Evolutionary conservation across 2,888 invertebrate species (phyloP), one percentile per base, ranked within the genome.

Genomic region (Boloria euphrosyne): DNA sequence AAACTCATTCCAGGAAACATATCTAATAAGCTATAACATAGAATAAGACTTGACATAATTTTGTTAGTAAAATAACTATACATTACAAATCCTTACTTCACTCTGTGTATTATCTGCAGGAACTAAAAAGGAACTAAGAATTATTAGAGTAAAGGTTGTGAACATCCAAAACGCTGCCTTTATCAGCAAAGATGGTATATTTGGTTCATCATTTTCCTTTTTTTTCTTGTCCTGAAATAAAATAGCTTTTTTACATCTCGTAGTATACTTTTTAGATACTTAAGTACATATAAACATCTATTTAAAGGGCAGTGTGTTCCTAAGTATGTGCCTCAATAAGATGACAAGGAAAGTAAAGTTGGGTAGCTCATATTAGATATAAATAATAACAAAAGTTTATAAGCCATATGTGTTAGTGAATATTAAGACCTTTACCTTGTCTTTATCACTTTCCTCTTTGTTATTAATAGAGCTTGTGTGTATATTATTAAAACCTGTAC

Each of bases 1-100:
- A 91, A 99, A 99, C 88, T 99, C 98, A 87, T 98, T 98, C 99
- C 99, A 99, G 0, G 98, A 97, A 2, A 98, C 96, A 82, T 96
- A 97, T 43, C 96, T 92, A n/a, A 95, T 92, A 31, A 94, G 81
- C 94, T 94, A 83, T 7, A 87, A 80, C 38, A 61, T 58, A 61
- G 38, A 47, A 66, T 59, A 22, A 0, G 31, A 38, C 31, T 38
- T 38, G 31, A 38, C 7, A 2, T 38, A 38, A 10, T 3, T 38
- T 38, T 38, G 2, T 1, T 38, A 38, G 10, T 38, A 38, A 38
- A 31, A 38, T 38, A 7, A 31, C 7, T 22, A n/a, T 31, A 31
- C 6, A 16, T 52, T 27, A n/a, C 13, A n/a, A 13, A 46, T 6
- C 10, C 50, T 78, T 83, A 96, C 95, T 92, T 97, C 97, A 73